Base-by-base conservation (phyloP, 2,797 vertebrate genomes). In the Lacerta viridis region DNA sequence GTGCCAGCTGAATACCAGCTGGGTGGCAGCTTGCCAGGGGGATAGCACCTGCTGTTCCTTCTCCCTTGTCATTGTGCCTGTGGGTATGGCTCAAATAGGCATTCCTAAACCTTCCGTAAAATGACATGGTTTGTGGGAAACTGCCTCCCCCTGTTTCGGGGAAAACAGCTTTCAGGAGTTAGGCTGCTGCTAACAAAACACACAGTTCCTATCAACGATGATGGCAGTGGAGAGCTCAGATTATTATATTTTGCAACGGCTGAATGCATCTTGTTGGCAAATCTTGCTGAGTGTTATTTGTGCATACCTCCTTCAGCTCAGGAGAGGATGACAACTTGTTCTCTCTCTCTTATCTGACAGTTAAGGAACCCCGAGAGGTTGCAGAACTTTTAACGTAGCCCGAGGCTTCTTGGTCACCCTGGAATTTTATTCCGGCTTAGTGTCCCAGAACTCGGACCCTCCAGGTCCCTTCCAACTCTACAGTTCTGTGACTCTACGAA, bases 1-100 rank as follows among this genome's bases (percentile, higher is more conserved):
- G 93, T 94, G 89, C 92, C 90, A 89, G 91, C 89, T 96, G 92
- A 89, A 90, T 93, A 85, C 50, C 25, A 94, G 91, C 88, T 90
- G 93, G 88, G 91, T 93, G 93, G 93, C 90, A 0, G 0, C 3
- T 66, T 87, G 96, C 95, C 94, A 95, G 91, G 88, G 88, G 91
- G 85, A 89, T 88, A 93, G 89, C 91, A 95, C 94, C 94, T 95
- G 94, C 95, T 96, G 91, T 95, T 94, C 93, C 61, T 76, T 41
- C 2, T 36, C 90, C 83, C 92, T 93, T 94, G 89, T 95, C 93
- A 92, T 50, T 36, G 4, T 94, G 95, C 93, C 90, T 87, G 80
- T 0, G 0, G 91, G 90, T 91, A 93, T 91, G 83, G 72, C 89
- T 90, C 0, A 0, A 85, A 76, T 88, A 72, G 27, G 4, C 90